A percentile compares a stretch with the other conserved stretches of the same genome.
phyloP scores from a whole-genome alignment of 2,113 vertebrate species.

The Budorcas taxicolor region DNA sequence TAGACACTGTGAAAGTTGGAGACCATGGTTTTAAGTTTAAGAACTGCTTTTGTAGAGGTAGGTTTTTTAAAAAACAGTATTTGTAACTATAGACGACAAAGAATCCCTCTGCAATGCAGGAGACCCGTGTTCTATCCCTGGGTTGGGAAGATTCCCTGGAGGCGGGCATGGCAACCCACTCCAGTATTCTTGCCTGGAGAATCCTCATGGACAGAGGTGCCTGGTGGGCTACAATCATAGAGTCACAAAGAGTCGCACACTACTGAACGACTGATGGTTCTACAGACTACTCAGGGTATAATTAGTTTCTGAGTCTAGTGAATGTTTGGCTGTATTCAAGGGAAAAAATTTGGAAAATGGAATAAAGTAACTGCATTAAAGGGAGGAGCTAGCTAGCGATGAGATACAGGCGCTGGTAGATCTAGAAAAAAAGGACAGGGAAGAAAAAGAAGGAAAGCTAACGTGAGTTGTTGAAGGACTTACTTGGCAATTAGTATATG shows the following conservation, averaged over 20 bases:
- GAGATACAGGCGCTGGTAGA: neutral
- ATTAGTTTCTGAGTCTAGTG: neutral
- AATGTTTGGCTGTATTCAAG: neutral
- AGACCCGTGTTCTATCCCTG: neutral
- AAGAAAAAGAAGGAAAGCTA: neutral
- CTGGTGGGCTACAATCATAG: neutral
- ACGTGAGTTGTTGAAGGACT: neutral
- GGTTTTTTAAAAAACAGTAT: neutral
- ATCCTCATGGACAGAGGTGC: neutral
- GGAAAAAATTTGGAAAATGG: neutral
- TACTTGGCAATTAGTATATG: neutral
- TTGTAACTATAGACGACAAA: neutral
- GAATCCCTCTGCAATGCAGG: neutral
- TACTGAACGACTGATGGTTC: neutral
- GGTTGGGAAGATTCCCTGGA: neutral
- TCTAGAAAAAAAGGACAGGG: neutral
- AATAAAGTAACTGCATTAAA: conserved; percentile 2
- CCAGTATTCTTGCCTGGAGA: neutral
- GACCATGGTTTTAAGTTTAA: neutral
- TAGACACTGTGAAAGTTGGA: neutral
- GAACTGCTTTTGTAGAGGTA: neutral
- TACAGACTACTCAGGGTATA: neutral
- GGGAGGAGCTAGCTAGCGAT: neutral
- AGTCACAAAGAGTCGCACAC: neutral
- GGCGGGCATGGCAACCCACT: neutral